These are phyloP conservation scores for Trichogramma dendrolimi DNA, from an alignment of 2,888 invertebrate species.

Conservation along the genomic window DNA sequence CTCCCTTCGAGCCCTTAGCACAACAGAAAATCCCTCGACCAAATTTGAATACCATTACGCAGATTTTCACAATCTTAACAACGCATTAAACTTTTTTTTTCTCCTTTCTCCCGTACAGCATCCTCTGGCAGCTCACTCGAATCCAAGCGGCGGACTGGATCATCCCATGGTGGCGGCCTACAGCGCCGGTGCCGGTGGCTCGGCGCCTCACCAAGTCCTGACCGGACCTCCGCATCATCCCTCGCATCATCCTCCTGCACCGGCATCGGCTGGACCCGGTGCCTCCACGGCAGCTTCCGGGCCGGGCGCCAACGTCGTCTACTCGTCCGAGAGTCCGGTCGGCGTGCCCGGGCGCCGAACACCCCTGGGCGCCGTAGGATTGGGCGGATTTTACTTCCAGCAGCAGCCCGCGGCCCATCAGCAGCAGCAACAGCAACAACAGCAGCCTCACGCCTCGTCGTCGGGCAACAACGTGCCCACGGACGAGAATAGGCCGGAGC, in stretches of 20 bases:
- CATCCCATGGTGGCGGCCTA: constrained; percentile 19
- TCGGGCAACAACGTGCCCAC: constrained; percentile 51
- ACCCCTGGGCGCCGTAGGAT: constrained; percentile 76
- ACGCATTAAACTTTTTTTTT: too few relatives aligned
- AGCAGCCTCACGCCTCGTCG: constrained; percentile 25
- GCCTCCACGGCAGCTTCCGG: not conserved
- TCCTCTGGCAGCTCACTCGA: constrained; percentile 41
- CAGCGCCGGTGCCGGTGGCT: constrained; percentile 7
- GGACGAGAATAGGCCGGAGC: constrained; percentile 76
- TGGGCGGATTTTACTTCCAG: constrained; percentile 85
- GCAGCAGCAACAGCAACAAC: constrained; percentile 56
- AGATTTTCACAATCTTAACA: too few relatives aligned
- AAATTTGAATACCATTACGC: too few relatives aligned
- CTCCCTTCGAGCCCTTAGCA: too few relatives aligned
- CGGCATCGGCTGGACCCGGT: constrained; percentile 26
- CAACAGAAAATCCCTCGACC: too few relatives aligned
- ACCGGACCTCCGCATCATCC: too few relatives aligned
- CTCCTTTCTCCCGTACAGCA: constrained; percentile 34
- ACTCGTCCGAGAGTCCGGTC: constrained; percentile 52
- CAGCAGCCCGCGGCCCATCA: constrained; percentile 57
- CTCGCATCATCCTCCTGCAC: constrained; percentile 21
- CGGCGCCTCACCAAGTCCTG: not conserved
- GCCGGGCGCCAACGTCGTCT: constrained; percentile 47
- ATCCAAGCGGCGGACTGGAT: constrained; percentile 32
- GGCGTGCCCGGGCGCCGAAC: constrained; percentile 64